Percentiles rank a stretch among this genome's conserved stretches.
Conservation (phyloP, 2,888 invertebrate species). For the Lepidocyrtinus sp. region DNA sequence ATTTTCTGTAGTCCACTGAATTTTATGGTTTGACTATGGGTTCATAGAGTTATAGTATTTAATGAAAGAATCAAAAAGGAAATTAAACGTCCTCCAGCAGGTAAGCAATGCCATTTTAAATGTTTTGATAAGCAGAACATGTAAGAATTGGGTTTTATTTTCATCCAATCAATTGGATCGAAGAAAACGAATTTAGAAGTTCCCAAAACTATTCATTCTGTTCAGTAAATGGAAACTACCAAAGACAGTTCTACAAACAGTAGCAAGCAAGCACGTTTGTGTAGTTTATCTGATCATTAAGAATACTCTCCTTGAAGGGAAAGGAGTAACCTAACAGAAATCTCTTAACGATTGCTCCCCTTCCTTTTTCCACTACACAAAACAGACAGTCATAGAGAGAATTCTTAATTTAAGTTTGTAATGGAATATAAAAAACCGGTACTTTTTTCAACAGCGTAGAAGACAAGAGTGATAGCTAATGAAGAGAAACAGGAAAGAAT, state of each 20-base stretch:
- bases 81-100: too few species aligned
- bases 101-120: too few species aligned
- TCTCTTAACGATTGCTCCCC: constrained; percentile 10
- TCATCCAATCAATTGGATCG: constrained; percentile 43
- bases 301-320: constrained; percentile 31
- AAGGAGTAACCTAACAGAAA: constrained; percentile 13
- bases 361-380: constrained; percentile 3
- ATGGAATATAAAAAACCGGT: constrained; percentile 6
- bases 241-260: constrained; percentile 8
- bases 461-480: constrained; percentile 50
- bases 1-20: too few species aligned
- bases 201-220: constrained; percentile 48
- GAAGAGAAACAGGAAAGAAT: constrained; percentile 45
- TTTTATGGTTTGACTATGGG: too few species aligned
- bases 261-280: constrained; percentile 17
- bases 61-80: too few species aligned
- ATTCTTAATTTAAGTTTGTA: constrained; percentile 40
- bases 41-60: too few species aligned
- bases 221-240: not conserved
- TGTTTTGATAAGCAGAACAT: too few species aligned
- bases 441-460: constrained; percentile 12
- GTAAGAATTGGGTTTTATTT: too few species aligned
- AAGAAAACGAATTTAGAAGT: constrained; percentile 15
- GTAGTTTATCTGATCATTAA: constrained; percentile 54
- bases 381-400: constrained; percentile 23